Conservation (phyloP, 2,113 vertebrate species). For the Xyliphius kryptos region DNA sequence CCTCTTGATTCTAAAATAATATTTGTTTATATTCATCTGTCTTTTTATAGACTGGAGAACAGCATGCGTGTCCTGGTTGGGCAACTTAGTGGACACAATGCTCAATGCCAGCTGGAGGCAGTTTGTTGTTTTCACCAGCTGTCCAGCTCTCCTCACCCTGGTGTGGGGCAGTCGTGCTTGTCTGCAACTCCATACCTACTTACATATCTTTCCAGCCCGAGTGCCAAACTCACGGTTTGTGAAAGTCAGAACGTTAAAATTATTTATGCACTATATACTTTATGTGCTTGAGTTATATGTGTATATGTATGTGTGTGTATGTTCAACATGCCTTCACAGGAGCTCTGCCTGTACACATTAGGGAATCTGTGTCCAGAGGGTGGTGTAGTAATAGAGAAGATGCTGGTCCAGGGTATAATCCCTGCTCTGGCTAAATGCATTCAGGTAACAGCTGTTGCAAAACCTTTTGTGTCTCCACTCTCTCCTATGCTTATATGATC, state of each 20-base stretch:
- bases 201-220: conserved; percentile 86
- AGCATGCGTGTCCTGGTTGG: conserved; percentile 74
- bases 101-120: conserved; percentile 79
- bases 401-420: conserved; percentile 86
- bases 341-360: conserved; percentile 88
- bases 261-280: background rate
- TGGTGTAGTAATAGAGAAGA: conserved; percentile 72
- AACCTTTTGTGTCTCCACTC: no score
- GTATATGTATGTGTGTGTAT: no score
- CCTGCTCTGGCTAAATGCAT: conserved; percentile 75
- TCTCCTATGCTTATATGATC: no score
- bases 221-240: conserved; percentile 76
- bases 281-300: background rate
- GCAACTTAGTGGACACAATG: conserved; percentile 78
- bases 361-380: conserved; percentile 87
- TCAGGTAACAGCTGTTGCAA: conserved; percentile 69
- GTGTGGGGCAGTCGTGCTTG: conserved; percentile 72
- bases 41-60: conserved; percentile 71
- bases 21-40: background rate
- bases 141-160: conserved; percentile 76
- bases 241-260: background rate
- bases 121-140: conserved; percentile 80
- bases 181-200: conserved; percentile 88
- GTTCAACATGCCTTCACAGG: conserved; percentile 63
- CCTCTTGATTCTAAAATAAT: no score